Percentiles rank a stretch among this genome's conserved stretches.
These are phyloP conservation scores for Centruroides sculpturatus DNA, from an alignment of 1,140 invertebrate genomes.

Conservation along the genomic window DNA sequence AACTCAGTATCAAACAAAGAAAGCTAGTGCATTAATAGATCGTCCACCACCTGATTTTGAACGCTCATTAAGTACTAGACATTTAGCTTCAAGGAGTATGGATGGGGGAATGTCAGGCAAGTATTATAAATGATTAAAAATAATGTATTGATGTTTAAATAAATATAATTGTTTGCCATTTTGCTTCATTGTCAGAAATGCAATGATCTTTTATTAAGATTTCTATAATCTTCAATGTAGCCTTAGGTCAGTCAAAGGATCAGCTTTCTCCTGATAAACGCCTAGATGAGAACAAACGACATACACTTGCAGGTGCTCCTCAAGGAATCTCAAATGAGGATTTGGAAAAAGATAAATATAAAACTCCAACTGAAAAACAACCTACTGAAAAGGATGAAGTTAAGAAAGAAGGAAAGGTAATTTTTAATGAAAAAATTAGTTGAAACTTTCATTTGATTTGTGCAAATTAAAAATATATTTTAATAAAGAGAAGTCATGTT, in stretches of 20 bases:
- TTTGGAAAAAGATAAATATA: no score
- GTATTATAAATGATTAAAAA: background rate
- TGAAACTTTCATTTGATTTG: no score
- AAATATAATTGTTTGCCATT: no score
- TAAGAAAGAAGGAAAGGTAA: background rate
- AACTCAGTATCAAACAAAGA: slow-evolving; percentile 88
- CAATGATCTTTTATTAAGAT: no score
- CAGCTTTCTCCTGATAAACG: slow-evolving; percentile 23
- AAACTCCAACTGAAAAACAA: no score
- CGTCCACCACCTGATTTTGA: slow-evolving; percentile 75
- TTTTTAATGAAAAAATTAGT: background rate
- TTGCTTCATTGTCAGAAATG: no score
- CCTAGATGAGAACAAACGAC: slow-evolving; percentile 57
- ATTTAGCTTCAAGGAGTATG: slow-evolving; percentile 63
- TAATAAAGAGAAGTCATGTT: no score
- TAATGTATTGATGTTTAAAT: no score
- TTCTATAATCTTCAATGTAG: background rate
- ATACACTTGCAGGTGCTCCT: slow-evolving; percentile 37
- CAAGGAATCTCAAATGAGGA: slow-evolving; percentile 5
- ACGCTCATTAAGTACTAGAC: slow-evolving; percentile 62
- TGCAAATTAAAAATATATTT: no score
- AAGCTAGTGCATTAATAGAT: slow-evolving; percentile 53
- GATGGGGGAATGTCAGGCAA: slow-evolving; percentile 44
- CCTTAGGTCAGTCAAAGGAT: slow-evolving; percentile 12
- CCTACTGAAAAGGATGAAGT: background rate